Conservation (phyloP, 2,888 invertebrate species). For the Stenurella melanura region DNA sequence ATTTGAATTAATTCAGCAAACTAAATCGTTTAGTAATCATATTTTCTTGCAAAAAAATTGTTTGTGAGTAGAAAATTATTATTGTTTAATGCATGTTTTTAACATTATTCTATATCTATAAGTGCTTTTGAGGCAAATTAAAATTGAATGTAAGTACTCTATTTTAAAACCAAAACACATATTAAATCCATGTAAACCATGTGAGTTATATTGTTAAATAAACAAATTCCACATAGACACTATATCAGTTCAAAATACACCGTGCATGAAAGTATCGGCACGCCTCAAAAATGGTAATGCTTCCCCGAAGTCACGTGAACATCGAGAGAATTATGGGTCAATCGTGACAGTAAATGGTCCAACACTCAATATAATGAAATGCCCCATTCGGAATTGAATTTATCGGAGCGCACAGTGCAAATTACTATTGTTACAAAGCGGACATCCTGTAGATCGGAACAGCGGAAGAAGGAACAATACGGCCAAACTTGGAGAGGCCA, state of each 20-base stretch:
- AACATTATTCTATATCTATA: too few relatives aligned
- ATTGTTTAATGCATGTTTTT: too few relatives aligned
- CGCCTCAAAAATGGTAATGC: background rate
- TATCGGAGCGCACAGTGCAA: slow-evolving; percentile 40
- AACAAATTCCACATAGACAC: background rate
- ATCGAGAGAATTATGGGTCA: slow-evolving; percentile 3
- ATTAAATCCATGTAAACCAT: too few relatives aligned
- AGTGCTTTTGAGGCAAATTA: too few relatives aligned
- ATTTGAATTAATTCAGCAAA: too few relatives aligned
- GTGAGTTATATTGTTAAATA: too few relatives aligned
- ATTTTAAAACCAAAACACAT: too few relatives aligned
- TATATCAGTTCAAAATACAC: background rate
- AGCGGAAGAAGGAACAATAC: slow-evolving; percentile 54
- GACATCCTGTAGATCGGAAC: slow-evolving; percentile 49
- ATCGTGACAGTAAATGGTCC: slow-evolving; percentile 1
- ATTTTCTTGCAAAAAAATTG: too few relatives aligned
- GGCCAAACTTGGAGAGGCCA: slow-evolving; percentile 29
- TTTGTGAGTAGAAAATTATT: too few relatives aligned
- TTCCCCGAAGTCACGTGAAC: background rate
- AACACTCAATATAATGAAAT: background rate
- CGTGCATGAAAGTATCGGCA: background rate
- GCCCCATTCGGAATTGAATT: slow-evolving; percentile 8
- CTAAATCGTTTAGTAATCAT: too few relatives aligned
- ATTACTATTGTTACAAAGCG: slow-evolving; percentile 50
- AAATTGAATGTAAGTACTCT: too few relatives aligned